Evolutionary conservation across 2,113 vertebrate genomes (phyloP), one percentile per base, ranked within the genome.

Genomic region (Stictonetta naevosa): DNA sequence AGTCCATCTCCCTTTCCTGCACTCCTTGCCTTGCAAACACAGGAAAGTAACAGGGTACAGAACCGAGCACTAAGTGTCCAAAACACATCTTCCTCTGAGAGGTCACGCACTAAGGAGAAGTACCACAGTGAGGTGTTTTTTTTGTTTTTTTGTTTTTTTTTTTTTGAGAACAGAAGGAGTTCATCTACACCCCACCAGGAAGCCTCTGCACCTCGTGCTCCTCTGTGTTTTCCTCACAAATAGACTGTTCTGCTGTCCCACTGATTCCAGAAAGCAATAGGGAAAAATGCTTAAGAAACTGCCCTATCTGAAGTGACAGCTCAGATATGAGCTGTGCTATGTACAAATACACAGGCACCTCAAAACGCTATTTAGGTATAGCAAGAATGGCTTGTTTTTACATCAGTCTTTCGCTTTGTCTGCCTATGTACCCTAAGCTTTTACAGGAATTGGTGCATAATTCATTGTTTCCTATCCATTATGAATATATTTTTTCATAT

Each of bases 11-110:
- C 7, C 79, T 11, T 31, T 85, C 19, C 17, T 48, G 11, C 38
- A 21, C 23, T 73, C n/a, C 22, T 81, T 2, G 0, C 19, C 2
- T 0, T 68, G 42, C 16, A 72, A 31, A 4, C 9, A 5, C 0
- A 0, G 13, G 26, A 73, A 31, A 34, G 19, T 40, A 0, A 0
- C 59, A 77, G 34, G 33, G 36, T 91, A 33, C 23, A 67, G 40
- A 63, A 52, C 9, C 7, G 40, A 26, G 40, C 82, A 36, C 13
- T 13, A 16, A 72, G 52, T 52, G 25, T 33, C 29, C 28, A 38
- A 76, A 95, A 31, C 5, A 2, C 9, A 79, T 31, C 26, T 76
- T 92, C 72, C 20, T 73, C 34, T 80, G 26, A 62, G 13, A 4
- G 34, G 6, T 84, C 44, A 15, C 0, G 0, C 50, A 15, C 4